phyloP scores from a whole-genome alignment of 92 coral and sea anemone species.

The Blastomussa wellsi region DNA sequence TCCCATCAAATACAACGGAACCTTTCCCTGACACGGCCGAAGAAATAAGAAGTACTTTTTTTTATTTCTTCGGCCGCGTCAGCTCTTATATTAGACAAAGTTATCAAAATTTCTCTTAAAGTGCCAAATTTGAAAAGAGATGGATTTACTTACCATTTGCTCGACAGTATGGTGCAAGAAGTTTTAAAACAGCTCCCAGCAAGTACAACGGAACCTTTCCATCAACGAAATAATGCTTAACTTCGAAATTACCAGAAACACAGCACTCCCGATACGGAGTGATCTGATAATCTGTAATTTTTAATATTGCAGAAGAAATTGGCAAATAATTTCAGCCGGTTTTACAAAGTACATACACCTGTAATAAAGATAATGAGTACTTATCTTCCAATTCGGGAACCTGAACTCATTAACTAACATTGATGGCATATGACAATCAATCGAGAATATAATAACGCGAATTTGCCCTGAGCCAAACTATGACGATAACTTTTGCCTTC shows the following conservation, averaged over 20 bases:
- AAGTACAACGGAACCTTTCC: neutral
- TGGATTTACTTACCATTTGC: neutral
- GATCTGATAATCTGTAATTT: neutral
- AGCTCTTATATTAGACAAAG: neutral
- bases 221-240: neutral
- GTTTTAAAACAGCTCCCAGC: neutral
- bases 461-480: neutral
- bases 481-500: no score
- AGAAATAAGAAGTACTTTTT: no score
- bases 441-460: neutral
- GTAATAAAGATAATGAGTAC: constrained; percentile 5
- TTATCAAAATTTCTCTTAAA: neutral
- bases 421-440: constrained; percentile 29
- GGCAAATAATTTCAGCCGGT: neutral
- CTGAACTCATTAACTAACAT: neutral
- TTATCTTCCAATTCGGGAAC: neutral
- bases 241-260: neutral
- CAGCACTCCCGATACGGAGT: neutral
- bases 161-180: neutral
- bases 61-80: neutral
- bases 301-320: neutral
- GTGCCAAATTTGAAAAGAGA: neutral
- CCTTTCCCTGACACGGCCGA: no score
- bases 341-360: constrained; percentile 9
- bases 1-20: no score